Evolutionary conservation across 2,888 invertebrate genomes (phyloP).

Genomic region (Falcaria lacertinaria): DNA sequence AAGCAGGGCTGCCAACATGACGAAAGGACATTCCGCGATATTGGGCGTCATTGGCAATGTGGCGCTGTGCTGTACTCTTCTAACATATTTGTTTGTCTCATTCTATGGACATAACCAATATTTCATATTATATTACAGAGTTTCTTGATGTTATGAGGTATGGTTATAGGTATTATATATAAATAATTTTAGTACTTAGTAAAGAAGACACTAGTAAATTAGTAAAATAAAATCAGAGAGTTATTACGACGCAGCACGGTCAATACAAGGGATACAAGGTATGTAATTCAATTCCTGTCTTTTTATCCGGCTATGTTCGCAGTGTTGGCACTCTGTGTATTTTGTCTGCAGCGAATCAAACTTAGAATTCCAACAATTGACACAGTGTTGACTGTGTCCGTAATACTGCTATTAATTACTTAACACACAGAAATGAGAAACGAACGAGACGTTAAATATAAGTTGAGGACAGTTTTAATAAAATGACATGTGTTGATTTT

Average conservation of each 20-base stretch:
- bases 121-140: no score
- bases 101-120: constrained; percentile 15
- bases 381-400: not conserved
- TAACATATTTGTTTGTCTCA: constrained; percentile 44
- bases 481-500: not conserved
- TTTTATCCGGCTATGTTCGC: constrained; percentile 27
- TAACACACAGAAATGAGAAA: not conserved
- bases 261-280: constrained; percentile 23
- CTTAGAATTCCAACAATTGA: not conserved
- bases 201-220: no score
- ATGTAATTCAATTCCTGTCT: no score
- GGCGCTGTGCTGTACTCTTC: constrained; percentile 55
- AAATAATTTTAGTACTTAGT: no score
- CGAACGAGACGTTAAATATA: not conserved
- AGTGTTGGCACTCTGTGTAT: constrained; percentile 20
- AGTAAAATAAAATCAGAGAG: no score
- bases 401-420: not conserved
- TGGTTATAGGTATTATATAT: no score
- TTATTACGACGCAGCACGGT: no score
- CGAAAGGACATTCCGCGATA: constrained; percentile 60
- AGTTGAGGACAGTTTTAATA: not conserved
- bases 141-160: no score
- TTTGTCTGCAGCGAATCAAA: constrained; percentile 3
- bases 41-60: constrained; percentile 74
- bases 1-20: constrained; percentile 65